These are phyloP conservation scores for cat (Felis catus) DNA, from an alignment of 2,113 vertebrate species.

Conservation along the genomic window F.catus_Fca126_mat1.0 CM031428.1:2415501-2416000, in stretches of 20 bases:
- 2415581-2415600: background rate
- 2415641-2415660: background rate
- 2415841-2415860: background rate
- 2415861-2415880: background rate
- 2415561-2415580: background rate
- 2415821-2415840: background rate
- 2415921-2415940: background rate
- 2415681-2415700: background rate
- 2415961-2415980: background rate
- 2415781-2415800: background rate
- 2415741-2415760: background rate
- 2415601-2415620: background rate
- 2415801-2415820: too few species aligned
- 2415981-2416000: background rate
- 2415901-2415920: background rate
- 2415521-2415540: background rate
- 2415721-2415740: background rate
- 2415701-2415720: background rate
- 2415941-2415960: background rate
- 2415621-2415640: background rate
- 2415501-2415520: conserved; percentile 11
- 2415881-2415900: background rate
- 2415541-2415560: background rate
- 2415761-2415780: fast-evolving
- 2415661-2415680: background rate